Percentiles rank a stretch among this genome's conserved stretches.
These are phyloP conservation scores for Drosophila rhopaloa DNA, from an alignment of 1,140 invertebrate genomes.

Conservation along the genomic window DNA sequence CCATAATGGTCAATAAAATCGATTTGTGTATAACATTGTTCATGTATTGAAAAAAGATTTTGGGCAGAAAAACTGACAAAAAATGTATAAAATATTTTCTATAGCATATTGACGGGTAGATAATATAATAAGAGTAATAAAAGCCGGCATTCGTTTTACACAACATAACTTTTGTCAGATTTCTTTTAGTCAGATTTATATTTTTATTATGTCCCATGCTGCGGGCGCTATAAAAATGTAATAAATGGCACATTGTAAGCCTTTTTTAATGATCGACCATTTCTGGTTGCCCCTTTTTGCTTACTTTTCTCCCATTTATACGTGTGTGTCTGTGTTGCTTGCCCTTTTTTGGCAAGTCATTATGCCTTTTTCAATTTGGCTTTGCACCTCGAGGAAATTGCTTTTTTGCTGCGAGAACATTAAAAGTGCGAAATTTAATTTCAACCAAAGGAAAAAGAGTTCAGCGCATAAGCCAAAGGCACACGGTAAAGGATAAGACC, in stretches of 20 bases:
- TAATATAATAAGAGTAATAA: slow-evolving; percentile 5
- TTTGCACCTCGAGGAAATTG: slow-evolving; percentile 77
- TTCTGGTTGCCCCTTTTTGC: slow-evolving; percentile 32
- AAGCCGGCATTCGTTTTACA: slow-evolving; percentile 1
- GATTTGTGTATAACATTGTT: neutral
- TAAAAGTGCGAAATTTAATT: slow-evolving; percentile 79
- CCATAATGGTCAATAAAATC: neutral
- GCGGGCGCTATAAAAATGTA: slow-evolving; percentile 60
- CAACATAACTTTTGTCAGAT: slow-evolving; percentile 12
- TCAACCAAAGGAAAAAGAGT: slow-evolving; percentile 33
- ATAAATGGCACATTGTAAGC: slow-evolving; percentile 73
- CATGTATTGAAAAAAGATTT: neutral
- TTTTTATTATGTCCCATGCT: slow-evolving; percentile 45
- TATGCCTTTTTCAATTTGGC: slow-evolving; percentile 75
- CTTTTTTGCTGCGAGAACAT: slow-evolving; percentile 65
- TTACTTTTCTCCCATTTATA: slow-evolving; percentile 16
- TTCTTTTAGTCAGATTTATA: slow-evolving; percentile 15
- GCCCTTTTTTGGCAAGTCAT: slow-evolving; percentile 59
- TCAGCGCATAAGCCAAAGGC: slow-evolving; percentile 35
- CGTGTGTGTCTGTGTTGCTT: slow-evolving; percentile 14
- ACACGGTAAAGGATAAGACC: slow-evolving; percentile 23
- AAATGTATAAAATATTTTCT: neutral
- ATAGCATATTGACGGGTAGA: neutral
- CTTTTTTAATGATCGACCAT: slow-evolving; percentile 75
- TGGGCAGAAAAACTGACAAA: neutral